Conservation (phyloP, 2,113 vertebrate species). For the Leptosomus discolor region DNA sequence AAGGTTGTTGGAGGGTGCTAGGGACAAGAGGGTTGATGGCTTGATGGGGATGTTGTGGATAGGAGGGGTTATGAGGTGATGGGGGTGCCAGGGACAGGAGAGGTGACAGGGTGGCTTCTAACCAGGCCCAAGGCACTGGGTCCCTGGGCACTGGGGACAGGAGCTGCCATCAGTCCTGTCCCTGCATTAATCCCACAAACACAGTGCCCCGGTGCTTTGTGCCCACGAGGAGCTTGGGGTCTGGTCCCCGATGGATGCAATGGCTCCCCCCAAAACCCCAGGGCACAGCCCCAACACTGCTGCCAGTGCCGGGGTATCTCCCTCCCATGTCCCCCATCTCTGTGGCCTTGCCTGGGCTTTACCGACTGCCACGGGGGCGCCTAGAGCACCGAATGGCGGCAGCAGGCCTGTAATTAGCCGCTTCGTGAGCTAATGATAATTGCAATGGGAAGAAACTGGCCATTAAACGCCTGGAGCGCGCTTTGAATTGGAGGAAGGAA, state of each 20-base stretch:
- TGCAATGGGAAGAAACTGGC: not conserved
- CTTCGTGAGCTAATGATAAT: not conserved
- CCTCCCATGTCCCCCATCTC: no score
- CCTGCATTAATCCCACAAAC: not conserved
- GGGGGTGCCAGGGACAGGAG: not conserved
- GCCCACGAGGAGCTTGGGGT: not conserved
- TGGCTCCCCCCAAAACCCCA: not conserved
- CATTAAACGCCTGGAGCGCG: not conserved
- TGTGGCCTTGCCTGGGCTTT: not conserved
- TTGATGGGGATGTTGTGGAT: not conserved
- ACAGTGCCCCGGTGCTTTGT: fast-evolving
- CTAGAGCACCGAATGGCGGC: not conserved
- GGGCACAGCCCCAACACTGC: fast-evolving
- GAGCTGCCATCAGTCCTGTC: not conserved
- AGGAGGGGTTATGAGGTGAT: fast-evolving
- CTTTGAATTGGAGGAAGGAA: constrained; percentile 56
- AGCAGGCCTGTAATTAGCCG: not conserved
- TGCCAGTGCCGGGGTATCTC: not conserved
- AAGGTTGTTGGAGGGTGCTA: not conserved
- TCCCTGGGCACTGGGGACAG: not conserved
- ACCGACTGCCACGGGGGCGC: fast-evolving
- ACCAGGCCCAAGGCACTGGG: not conserved
- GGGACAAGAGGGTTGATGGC: not conserved
- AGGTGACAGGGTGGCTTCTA: not conserved
- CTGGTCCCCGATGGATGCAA: fast-evolving